Conservation (phyloP, 2,113 vertebrate genomes). For the Rhinogobius similis region DNA sequence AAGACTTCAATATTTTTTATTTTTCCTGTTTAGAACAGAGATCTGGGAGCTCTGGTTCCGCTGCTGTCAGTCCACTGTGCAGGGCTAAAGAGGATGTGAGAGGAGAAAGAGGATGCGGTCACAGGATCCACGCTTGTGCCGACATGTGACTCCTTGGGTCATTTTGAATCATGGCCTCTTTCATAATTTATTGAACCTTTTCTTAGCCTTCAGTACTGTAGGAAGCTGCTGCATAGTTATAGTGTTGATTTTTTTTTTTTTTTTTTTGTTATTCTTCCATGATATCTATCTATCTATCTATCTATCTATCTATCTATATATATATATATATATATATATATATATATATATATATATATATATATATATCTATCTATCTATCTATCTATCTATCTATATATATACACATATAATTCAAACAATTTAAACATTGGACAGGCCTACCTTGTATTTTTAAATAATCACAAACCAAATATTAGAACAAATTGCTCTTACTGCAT, state of each 20-base stretch:
- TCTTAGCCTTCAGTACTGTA: not conserved
- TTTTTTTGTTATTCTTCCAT: too few relatives aligned
- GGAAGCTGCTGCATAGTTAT: not conserved
- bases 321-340: too few relatives aligned
- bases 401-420: too few relatives aligned
- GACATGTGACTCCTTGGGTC: slow-evolving; percentile 44
- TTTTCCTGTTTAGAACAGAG: not conserved
- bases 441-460: too few relatives aligned
- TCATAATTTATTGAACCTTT: not conserved
- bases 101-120: slow-evolving; percentile 72
- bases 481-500: too few relatives aligned
- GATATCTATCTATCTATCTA: too few relatives aligned
- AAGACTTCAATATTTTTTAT: not conserved
- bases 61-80: slow-evolving; percentile 51
- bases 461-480: too few relatives aligned
- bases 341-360: too few relatives aligned
- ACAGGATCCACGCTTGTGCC: slow-evolving; percentile 44
- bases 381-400: too few relatives aligned
- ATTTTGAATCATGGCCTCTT: slow-evolving; percentile 29
- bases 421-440: too few relatives aligned
- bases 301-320: too few relatives aligned
- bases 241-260: not conserved
- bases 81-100: slow-evolving; percentile 75
- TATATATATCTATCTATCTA: too few relatives aligned
- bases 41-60: slow-evolving; percentile 45